A percentile compares a stretch with the other conserved stretches of the same genome.
These are phyloP conservation scores for Cotesia typhae DNA, from an alignment of 1,140 invertebrate species.

Conservation along the genomic window DNA sequence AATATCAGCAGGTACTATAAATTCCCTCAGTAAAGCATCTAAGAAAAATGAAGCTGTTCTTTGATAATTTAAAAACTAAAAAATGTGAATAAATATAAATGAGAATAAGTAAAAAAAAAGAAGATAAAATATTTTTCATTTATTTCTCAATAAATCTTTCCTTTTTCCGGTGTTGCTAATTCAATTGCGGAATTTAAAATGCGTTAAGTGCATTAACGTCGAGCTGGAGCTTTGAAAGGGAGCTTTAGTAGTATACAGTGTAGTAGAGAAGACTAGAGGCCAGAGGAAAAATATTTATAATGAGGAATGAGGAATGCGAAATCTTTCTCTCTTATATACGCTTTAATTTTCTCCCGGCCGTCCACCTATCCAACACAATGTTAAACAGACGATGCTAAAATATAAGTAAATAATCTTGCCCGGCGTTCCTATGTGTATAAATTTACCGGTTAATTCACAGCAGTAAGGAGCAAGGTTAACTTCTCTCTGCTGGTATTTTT, in stretches of 20 bases:
- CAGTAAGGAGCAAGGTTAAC: background rate
- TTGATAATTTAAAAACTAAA: background rate
- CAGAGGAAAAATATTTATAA: constrained; percentile 4
- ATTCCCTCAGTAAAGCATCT: no score
- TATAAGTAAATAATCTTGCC: constrained; percentile 27
- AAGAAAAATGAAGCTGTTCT: no score
- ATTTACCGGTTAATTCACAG: constrained; percentile 30
- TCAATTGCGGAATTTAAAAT: constrained; percentile 13
- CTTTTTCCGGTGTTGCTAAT: background rate
- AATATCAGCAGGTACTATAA: no score
- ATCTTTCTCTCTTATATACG: no score
- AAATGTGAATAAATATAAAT: constrained; percentile 8
- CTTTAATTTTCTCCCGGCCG: no score
- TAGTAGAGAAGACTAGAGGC: background rate
- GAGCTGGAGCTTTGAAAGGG: constrained; percentile 10
- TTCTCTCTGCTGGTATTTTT: no score
- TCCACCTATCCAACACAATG: background rate
- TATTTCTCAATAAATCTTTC: constrained; percentile 11
- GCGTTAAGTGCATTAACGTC: constrained; percentile 14
- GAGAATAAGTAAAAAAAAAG: background rate
- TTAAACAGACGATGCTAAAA: constrained; percentile 6
- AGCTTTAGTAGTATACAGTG: constrained; percentile 1
- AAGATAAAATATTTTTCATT: background rate
- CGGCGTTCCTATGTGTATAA: constrained; percentile 16
- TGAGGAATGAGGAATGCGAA: constrained; percentile 9